Percentiles rank a stretch among this genome's conserved stretches.
Conservation (phyloP, 30 jellyfish, hydroid and myxozoan species). For the Aurelia coerulea region DNA sequence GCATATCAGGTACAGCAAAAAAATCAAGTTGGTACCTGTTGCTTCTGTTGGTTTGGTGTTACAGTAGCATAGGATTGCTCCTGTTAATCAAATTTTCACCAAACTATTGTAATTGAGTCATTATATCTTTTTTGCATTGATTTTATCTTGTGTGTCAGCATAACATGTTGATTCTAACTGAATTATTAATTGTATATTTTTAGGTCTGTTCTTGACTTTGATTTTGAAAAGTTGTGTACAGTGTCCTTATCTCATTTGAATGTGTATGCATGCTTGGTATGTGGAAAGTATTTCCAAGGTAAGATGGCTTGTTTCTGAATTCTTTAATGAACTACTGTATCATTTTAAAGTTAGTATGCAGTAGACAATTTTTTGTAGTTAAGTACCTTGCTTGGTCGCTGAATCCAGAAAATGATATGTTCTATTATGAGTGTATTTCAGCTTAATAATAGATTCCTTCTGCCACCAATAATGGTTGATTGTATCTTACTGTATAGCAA, state of each 20-base stretch:
- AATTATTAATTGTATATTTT: neutral
- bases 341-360: neutral
- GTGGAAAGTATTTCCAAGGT: slow-evolving; percentile 99
- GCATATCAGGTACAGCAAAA: too few species aligned
- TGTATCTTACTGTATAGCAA: too few species aligned
- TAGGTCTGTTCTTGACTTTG: slow-evolving; percentile 94
- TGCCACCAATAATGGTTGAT: too few species aligned
- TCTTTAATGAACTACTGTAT: neutral
- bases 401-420: too few species aligned
- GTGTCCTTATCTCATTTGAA: slow-evolving; percentile 94
- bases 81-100: too few species aligned
- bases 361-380: neutral
- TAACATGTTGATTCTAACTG: neutral
- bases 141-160: neutral
- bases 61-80: too few species aligned
- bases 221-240: slow-evolving; percentile 97
- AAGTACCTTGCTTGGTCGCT: neutral
- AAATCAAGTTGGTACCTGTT: too few species aligned
- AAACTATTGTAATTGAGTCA: too few species aligned
- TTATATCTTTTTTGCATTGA: neutral
- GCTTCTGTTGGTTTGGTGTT: too few species aligned
- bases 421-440: too few species aligned
- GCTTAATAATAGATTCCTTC: too few species aligned
- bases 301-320: neutral
- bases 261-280: slow-evolving; percentile 97